Evolutionary conservation across 2,888 invertebrate species (phyloP).

Genomic region (Fissipunctia ypsillon): DNA sequence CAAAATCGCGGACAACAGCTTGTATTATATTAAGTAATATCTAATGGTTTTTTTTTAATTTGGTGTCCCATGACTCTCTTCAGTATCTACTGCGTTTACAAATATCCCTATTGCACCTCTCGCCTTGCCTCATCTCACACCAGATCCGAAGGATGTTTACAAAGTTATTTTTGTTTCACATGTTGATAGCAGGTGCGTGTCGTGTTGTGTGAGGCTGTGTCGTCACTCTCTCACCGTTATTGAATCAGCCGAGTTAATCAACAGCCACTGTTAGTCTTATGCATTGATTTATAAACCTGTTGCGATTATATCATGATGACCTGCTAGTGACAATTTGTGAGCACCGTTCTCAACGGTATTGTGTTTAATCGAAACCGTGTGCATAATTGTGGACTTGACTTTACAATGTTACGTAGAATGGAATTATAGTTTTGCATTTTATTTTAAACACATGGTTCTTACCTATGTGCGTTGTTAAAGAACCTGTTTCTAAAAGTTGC

Average conservation of each 20-base stretch:
- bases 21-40: not conserved
- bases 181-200: conserved; percentile 57
- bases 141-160: conserved; percentile 80
- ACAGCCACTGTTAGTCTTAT: conserved; percentile 52
- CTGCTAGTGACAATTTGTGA: conserved; percentile 27
- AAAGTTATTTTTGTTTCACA: conserved; percentile 81
- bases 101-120: conserved; percentile 59
- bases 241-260: conserved; percentile 65
- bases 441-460: too few species aligned
- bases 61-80: not conserved
- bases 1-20: too few species aligned
- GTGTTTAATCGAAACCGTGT: conserved; percentile 19
- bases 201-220: conserved; percentile 26
- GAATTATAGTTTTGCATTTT: not conserved
- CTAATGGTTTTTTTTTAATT: not conserved
- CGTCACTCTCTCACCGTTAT: conserved; percentile 57
- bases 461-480: too few species aligned
- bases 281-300: conserved; percentile 56
- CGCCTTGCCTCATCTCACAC: conserved; percentile 77
- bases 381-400: conserved; percentile 9
- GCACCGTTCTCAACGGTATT: conserved; percentile 48
- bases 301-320: conserved; percentile 59
- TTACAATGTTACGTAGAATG: not conserved
- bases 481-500: conserved; percentile 22
- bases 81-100: not conserved